Base-by-base conservation (phyloP, 2,888 invertebrate species). In the Heliconius charithonia region DNA sequence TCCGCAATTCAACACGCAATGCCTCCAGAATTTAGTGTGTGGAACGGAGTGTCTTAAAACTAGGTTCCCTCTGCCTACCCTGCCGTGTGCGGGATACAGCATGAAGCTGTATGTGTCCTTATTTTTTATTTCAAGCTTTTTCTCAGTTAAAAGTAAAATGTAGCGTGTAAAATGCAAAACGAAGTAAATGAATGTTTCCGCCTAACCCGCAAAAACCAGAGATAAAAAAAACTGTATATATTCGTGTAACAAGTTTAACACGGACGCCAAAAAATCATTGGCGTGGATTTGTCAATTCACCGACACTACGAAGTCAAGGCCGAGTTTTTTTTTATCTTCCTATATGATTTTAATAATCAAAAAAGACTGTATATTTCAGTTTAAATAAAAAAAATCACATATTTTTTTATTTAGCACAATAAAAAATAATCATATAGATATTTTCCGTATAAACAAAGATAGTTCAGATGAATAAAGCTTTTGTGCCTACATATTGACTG, bases 391-490 rank as follows among this genome's bases (percentile, higher is more conserved):
- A 29, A 16, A 41, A 25, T 13, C 16, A 16, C 25, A 16, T 10
- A 25, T 7, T 19, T 41, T 16, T 69, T 27, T 41, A 69, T 25
- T 13, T 41, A 41, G n/a, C 69, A 69, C 41, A 69, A 69, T 69
- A 69, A 69, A 69, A 63, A 41, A 37, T 7, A 25, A n/a, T 69
- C 25, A 41, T 25, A n/a, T 67, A 25, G 6, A 37, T 69, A 69
- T 45, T 69, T 41, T 41, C 41, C 41, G 41, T 45, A 45, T 69
- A 69, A 69, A 69, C 41, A 69, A 69, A n/a, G 69, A 69, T 37
- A 37, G 66, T 69, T 69, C 67, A 25, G 25, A 41, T 41, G 41
- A 16, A 37, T 67, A 41, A 67, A 67, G 67, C 67, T 25, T 67
- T 67, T 67, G 67, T 67, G 7, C n/a, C 37, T n/a, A n/a, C 12